Conservation (phyloP, 2,888 invertebrate genomes). For the Leptarthrus brevirostris region DNA sequence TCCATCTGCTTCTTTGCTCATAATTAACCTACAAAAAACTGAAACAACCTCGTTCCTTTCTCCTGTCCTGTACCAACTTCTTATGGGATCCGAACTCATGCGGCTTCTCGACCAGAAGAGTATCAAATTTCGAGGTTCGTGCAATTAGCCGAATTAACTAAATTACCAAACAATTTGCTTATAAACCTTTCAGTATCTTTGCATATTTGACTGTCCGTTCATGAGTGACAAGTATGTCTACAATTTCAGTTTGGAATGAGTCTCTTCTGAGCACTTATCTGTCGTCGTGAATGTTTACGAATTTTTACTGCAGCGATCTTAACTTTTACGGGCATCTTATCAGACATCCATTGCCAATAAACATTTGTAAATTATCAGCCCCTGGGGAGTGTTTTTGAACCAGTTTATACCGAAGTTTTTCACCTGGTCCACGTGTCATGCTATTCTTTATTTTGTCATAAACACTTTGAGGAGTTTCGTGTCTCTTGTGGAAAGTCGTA, state of each 20-base stretch:
- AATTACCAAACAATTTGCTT: not conserved
- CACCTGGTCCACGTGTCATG: constrained; percentile 26
- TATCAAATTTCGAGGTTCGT: not conserved
- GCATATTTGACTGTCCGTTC: not conserved
- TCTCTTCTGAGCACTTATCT: not conserved
- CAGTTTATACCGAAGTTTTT: not conserved
- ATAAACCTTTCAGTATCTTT: not conserved
- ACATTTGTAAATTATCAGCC: constrained; percentile 17
- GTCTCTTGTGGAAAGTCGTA: not conserved
- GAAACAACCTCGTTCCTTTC: not conserved
- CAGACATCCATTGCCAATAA: constrained; percentile 18
- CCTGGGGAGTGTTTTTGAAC: not conserved
- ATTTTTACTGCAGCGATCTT: not conserved
- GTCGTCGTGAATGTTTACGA: too few relatives aligned
- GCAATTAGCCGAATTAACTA: constrained; percentile 10
- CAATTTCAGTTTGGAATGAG: not conserved
- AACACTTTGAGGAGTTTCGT: not conserved
- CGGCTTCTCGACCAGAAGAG: not conserved
- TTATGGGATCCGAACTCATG: not conserved
- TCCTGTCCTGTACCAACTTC: too few relatives aligned
- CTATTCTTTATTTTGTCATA: not conserved
- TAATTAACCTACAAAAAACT: too few relatives aligned
- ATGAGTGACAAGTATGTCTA: not conserved
- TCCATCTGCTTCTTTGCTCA: not conserved
- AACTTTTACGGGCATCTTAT: not conserved